Percentiles rank a stretch among this genome's conserved stretches.
Evolutionary conservation across 2,113 vertebrate genomes (phyloP).

Genomic region (Pandion haliaetus): DNA sequence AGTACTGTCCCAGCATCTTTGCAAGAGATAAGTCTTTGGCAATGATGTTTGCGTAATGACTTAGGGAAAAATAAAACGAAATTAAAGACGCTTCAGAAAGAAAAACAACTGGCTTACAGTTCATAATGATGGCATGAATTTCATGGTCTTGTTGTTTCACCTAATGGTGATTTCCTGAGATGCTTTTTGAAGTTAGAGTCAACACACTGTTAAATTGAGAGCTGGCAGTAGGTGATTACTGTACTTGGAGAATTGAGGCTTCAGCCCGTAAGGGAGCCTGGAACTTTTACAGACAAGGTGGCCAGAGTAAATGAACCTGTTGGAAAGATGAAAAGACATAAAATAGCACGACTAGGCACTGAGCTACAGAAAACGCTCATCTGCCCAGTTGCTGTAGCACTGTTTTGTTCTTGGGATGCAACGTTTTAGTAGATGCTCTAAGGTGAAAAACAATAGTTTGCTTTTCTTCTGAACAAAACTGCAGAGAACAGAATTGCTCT

Average conservation of each 20-base stretch:
- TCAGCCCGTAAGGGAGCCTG: background rate
- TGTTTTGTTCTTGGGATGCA: background rate
- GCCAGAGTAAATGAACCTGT: background rate
- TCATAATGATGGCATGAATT: background rate
- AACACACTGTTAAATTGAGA: background rate
- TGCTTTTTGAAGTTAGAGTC: background rate
- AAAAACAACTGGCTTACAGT: conserved; percentile 5
- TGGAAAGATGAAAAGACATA: background rate
- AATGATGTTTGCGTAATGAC: background rate
- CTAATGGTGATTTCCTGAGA: background rate
- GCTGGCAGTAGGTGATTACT: background rate
- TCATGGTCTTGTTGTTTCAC: background rate
- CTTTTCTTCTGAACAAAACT: background rate
- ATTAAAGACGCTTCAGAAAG: conserved; percentile 2
- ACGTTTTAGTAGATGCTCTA: background rate
- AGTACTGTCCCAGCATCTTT: conserved; percentile 3
- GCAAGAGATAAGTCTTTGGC: background rate
- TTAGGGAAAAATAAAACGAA: conserved; percentile 2
- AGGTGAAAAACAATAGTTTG: background rate
- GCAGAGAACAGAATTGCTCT: background rate
- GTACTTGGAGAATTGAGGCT: background rate
- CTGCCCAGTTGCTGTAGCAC: background rate
- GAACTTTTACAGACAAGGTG: background rate
- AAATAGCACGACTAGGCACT: background rate
- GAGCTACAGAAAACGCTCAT: background rate